A percentile compares a stretch with the other conserved stretches of the same genome.
phyloP scores from a whole-genome alignment of 2,888 invertebrate species.

The Diploptera punctata region DNA sequence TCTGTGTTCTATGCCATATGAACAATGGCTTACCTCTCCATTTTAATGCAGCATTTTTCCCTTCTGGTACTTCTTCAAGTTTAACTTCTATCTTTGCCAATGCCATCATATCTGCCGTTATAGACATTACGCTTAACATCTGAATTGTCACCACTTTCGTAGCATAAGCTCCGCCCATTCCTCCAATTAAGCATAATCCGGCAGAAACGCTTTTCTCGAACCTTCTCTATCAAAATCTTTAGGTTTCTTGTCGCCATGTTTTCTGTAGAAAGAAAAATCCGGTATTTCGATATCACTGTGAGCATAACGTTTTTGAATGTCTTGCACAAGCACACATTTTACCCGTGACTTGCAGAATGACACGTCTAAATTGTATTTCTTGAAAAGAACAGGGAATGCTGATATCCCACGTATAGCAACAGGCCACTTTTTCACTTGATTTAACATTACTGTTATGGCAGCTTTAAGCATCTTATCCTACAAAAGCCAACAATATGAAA shows the following conservation, averaged over 20 bases:
- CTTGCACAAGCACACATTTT: no score
- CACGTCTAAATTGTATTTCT: no score
- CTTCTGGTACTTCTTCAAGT: constrained; percentile 70
- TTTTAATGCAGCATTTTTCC: constrained; percentile 69
- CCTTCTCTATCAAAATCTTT: constrained; percentile 52
- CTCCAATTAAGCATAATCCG: constrained; percentile 60
- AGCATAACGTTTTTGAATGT: no score
- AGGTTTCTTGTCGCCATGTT: constrained; percentile 38
- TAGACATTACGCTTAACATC: constrained; percentile 64
- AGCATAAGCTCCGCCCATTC: constrained; percentile 63
- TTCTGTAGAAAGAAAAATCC: constrained; percentile 62
- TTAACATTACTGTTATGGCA: no score
- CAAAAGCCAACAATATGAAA: no score
- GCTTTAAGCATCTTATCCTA: no score
- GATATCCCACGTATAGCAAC: no score
- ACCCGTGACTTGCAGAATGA: no score
- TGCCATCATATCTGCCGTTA: constrained; percentile 78
- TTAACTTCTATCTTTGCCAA: constrained; percentile 79
- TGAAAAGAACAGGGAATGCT: no score
- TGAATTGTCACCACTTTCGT: constrained; percentile 66
- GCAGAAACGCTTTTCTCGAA: no score
- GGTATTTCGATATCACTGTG: constrained; percentile 61
- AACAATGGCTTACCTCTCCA: constrained; percentile 88
- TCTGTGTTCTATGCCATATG: constrained; percentile 69
- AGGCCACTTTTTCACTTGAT: no score